phyloP scores from a whole-genome alignment of 1,140 invertebrate genomes.

The Hyphantria cunea region DNA sequence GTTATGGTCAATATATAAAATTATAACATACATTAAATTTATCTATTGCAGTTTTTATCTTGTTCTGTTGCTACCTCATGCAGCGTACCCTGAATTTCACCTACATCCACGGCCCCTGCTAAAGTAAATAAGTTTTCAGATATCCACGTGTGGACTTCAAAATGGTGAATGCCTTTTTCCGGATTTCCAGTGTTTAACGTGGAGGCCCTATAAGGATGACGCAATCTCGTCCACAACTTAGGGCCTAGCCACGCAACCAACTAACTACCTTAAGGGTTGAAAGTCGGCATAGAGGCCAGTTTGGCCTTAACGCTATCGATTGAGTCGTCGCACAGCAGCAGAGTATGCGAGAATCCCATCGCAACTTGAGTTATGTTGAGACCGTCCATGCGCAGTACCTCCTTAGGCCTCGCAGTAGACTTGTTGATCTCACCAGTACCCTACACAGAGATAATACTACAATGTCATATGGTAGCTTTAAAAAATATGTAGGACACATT shows the following conservation, averaged over 20 bases:
- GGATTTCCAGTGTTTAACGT: background rate
- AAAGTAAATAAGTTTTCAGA: background rate
- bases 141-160: background rate
- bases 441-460: conserved; percentile 67
- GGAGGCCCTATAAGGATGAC: background rate
- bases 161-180: background rate
- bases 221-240: background rate
- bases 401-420: conserved; percentile 93
- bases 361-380: conserved; percentile 90
- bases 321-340: conserved; percentile 83
- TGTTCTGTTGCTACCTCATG: no score
- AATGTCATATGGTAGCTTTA: background rate
- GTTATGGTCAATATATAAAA: no score
- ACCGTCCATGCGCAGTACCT: conserved; percentile 92
- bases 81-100: background rate
- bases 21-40: no score
- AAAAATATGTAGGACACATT: background rate
- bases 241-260: no score
- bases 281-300: conserved; percentile 76
- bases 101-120: background rate
- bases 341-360: conserved; percentile 92
- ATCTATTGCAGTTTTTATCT: no score
- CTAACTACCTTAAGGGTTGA: conserved; percentile 53
- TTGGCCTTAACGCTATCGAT: conserved; percentile 79
- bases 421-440: conserved; percentile 94